These are phyloP conservation scores for Peribatodes rhomboidaria DNA, from an alignment of 2,888 invertebrate genomes.

Conservation along the genomic window DNA sequence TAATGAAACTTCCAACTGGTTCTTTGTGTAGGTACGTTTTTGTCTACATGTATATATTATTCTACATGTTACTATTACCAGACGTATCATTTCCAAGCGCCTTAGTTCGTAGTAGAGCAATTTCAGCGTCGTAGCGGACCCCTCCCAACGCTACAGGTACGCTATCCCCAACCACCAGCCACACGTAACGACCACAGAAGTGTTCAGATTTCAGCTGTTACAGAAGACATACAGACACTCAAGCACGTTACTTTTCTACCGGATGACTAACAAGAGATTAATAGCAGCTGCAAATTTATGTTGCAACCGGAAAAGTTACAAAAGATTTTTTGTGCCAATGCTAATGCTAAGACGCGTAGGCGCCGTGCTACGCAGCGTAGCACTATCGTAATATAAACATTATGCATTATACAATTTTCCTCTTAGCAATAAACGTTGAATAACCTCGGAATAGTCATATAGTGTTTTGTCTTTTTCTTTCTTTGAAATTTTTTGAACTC, in stretches of 20 bases:
- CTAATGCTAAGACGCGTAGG: not conserved
- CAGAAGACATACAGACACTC: not conserved
- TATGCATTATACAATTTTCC: too few relatives aligned
- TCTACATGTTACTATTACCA: too few relatives aligned
- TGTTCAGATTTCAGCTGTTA: slow-evolving; percentile 56
- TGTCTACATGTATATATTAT: too few relatives aligned
- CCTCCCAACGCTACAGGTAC: slow-evolving; percentile 52
- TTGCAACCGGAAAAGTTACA: not conserved
- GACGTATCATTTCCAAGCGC: not conserved
- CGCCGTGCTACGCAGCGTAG: not conserved
- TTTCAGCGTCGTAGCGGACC: slow-evolving; percentile 68
- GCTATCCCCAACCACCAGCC: slow-evolving; percentile 63
- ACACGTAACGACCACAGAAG: slow-evolving; percentile 67
- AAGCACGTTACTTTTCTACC: too few relatives aligned
- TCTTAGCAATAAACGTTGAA: too few relatives aligned
- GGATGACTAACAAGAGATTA: too few relatives aligned
- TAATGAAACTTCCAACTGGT: too few relatives aligned
- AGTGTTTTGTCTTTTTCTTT: too few relatives aligned
- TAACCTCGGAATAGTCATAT: too few relatives aligned
- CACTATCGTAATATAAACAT: not conserved
- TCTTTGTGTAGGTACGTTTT: too few relatives aligned
- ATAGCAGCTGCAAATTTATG: not conserved
- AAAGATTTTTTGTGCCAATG: not conserved
- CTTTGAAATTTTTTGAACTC: too few relatives aligned
- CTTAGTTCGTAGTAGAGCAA: slow-evolving; percentile 51